Conservation (phyloP, 2,888 invertebrate species). For the Agelastica alni region DNA sequence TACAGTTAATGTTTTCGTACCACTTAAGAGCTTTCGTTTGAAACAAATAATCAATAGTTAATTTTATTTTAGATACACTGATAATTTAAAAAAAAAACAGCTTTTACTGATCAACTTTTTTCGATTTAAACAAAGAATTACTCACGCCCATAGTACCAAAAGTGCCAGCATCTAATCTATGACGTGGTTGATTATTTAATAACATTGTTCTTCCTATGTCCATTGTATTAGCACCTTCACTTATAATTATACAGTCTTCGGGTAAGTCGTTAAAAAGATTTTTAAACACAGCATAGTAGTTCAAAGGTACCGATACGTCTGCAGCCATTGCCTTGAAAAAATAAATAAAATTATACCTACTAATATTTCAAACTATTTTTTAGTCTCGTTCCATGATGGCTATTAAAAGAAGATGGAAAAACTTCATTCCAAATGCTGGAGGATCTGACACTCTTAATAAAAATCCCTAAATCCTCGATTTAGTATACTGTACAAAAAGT, state of each 20-base stretch:
- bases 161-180: constrained; percentile 92
- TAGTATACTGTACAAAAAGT: too few species aligned
- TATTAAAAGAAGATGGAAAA: background rate
- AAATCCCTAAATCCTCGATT: too few species aligned
- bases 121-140: background rate
- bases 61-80: too few species aligned
- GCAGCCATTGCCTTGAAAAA: constrained; percentile 66
- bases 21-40: too few species aligned
- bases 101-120: background rate
- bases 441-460: too few species aligned
- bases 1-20: too few species aligned
- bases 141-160: constrained; percentile 94
- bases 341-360: background rate
- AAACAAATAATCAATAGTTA: too few species aligned
- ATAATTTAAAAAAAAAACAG: too few species aligned
- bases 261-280: constrained; percentile 78
- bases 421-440: too few species aligned
- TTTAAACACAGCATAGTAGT: constrained; percentile 92
- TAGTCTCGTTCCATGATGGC: too few species aligned
- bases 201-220: constrained; percentile 93
- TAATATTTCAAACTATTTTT: constrained; percentile 7
- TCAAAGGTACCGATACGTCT: constrained; percentile 77
- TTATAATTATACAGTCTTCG: constrained; percentile 85
- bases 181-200: constrained; percentile 80
- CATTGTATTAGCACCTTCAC: constrained; percentile 99